Base-by-base conservation (phyloP, 2,797 vertebrate genomes). In the Delichon dasypus region DNA sequence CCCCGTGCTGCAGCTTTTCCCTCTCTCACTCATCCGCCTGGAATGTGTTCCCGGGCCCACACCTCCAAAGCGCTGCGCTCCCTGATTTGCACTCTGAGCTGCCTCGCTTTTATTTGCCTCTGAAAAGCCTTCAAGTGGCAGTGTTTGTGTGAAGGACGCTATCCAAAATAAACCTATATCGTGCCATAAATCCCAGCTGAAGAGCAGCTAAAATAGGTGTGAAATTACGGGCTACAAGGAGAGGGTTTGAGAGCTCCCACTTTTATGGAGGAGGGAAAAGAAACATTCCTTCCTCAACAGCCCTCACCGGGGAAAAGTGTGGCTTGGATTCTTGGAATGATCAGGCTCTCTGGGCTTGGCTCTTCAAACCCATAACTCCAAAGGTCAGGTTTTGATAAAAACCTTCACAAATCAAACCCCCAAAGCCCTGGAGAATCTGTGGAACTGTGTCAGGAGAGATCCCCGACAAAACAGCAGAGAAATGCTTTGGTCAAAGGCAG, bases 161-260 rank as follows among this genome's bases (percentile, higher is more conserved):
- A 48, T 17, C 93, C 67, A 77, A 94, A 94, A 93, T 90, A 92
- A 96, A 82, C 81, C 45, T 25, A 8, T 14, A 60, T 84, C 51
- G 83, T 78, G 75, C 93, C 61, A 75, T 85, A 96, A 95, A 91
- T 90, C 81, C 81, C 34, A 22, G 66, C 54, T 55, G 18, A 79
- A 75, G 89, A 32, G 65, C 87, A 67, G 66, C 74, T 42, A 11
- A 74, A 76, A 72, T 16, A 47, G 72, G 87, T 51, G 62, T 54
- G 91, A 50, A 95, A 95, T 91, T 66, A 51, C 47, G 70, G 82
- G 45, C 74, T 89, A 7, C 65, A 72, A 38, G 89, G 62, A 67
- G 76, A 19, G 79, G 83, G 13, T 38, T 94, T 84, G 78, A 86
- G 62, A 91, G 78, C 12, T 29, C 23, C 1, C 62, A 6, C 55